Base-by-base conservation (phyloP, 2,888 invertebrate species). In the Lacanobia oleracea region DNA sequence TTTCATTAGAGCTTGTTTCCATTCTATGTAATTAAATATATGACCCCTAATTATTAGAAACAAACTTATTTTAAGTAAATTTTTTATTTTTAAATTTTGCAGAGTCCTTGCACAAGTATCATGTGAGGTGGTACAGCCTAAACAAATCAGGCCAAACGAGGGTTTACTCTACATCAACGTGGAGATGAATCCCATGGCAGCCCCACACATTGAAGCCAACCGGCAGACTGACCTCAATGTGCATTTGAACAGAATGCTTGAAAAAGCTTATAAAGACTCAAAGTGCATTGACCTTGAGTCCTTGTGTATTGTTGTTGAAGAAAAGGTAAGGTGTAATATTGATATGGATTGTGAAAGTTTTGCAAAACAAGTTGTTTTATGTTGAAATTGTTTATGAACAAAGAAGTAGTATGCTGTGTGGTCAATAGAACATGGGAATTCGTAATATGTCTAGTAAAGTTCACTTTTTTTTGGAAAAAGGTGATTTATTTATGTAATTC, bases 261-360 rank as follows among this genome's bases (percentile, higher is more conserved):
- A 99, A 89, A 98, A 98, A 90, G 98, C 98, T 89, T 97, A 99
- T 72, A 98, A 98, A 89, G 99, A 99, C 90, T 99, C 99, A 0
- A 97, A 98, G 86, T 99, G 99, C 88, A 95, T 99, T 59, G 99
- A 99, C 93, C 96, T 99, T 71, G 99, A 99, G 94, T 98, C 99
- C 0, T 95, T 99, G n/a, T 99, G 99, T 92, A 98, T 99, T 87
- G 97, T 98, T 82, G 97, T 98, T 61, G 99, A 98, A 89, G 98
- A 99, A 94, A 98, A 98, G 96, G 98, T 98, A 87, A 78, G 43
- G 50, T 45, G 45, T 54, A 48, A 33, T 50, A 37, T 12, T 50
- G 37, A 43, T 80, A 40, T 14, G 10, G 27, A 68, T 67, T 75
- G 45, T 40, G 57, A 50, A 51, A 51, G 4, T 9, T n/a, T 53